A percentile compares a stretch with the other conserved stretches of the same genome.
Conservation (phyloP, 1,140 invertebrate species). For the Maniola jurtina region DNA sequence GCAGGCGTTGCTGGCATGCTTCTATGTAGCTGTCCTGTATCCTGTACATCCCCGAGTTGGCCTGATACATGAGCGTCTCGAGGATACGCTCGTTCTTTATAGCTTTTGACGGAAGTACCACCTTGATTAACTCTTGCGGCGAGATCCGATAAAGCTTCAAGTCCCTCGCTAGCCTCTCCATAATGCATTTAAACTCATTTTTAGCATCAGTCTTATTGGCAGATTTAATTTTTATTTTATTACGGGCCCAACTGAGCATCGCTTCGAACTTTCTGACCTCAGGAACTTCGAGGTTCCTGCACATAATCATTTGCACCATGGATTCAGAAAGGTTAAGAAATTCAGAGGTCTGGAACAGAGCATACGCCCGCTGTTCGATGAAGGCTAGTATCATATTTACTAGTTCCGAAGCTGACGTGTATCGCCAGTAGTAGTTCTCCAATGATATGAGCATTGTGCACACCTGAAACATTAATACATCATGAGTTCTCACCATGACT, state of each 20-base stretch:
- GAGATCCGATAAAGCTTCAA: slow-evolving; percentile 94
- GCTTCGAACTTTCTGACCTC: slow-evolving; percentile 97
- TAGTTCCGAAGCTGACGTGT: slow-evolving; percentile 94
- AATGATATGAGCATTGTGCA: slow-evolving; percentile 95
- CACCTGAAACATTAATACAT: slow-evolving; percentile 79
- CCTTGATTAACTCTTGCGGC: slow-evolving; percentile 94
- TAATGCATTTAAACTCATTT: slow-evolving; percentile 94
- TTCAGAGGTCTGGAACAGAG: slow-evolving; percentile 90
- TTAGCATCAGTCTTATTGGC: slow-evolving; percentile 89
- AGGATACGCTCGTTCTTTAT: slow-evolving; percentile 95
- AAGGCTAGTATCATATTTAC: slow-evolving; percentile 97
- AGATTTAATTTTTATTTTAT: slow-evolving; percentile 88
- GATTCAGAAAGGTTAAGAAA: slow-evolving; percentile 94
- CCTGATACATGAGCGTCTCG: slow-evolving; percentile 95
- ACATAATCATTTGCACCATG: slow-evolving; percentile 97
- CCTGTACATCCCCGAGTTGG: slow-evolving; percentile 94
- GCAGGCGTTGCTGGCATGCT: slow-evolving; percentile 90
- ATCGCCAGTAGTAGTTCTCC: slow-evolving; percentile 97
- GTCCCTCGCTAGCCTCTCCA: slow-evolving; percentile 93
- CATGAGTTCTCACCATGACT: too few species aligned
- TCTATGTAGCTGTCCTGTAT: slow-evolving; percentile 93
- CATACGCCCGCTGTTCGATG: slow-evolving; percentile 90
- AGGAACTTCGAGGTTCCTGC: slow-evolving; percentile 89
- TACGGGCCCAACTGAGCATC: slow-evolving; percentile 93
- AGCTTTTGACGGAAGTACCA: slow-evolving; percentile 94